A percentile compares a stretch with the other conserved stretches of the same genome.
Evolutionary conservation across 2,888 invertebrate species (phyloP).

Genomic region (Zhuqinia jingwanae): DNA sequence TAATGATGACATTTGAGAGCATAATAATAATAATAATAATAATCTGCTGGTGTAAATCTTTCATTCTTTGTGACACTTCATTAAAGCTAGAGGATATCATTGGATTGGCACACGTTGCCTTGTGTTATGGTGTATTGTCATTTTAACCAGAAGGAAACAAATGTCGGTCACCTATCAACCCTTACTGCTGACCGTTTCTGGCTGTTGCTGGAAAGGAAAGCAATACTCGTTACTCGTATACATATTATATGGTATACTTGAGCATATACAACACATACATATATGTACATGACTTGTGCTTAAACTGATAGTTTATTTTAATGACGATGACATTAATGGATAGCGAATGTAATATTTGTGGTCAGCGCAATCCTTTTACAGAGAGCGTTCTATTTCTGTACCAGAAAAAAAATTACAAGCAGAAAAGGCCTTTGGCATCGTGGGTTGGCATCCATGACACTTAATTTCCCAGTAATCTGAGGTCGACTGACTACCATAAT

Average conservation of each 20-base stretch:
- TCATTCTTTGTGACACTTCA: conserved; percentile 28
- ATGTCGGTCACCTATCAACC: neutral
- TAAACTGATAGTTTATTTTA: conserved; percentile 26
- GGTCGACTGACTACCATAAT: neutral
- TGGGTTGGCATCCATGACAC: too few relatives aligned
- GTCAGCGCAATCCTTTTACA: neutral
- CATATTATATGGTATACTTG: too few relatives aligned
- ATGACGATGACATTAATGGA: conserved; percentile 17
- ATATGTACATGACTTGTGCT: conserved; percentile 1
- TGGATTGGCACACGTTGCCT: neutral
- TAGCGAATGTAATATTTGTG: conserved; percentile 15
- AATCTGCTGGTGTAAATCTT: neutral
- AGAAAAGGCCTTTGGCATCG: neutral
- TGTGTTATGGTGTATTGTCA: neutral
- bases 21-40: neutral
- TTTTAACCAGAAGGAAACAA: neutral
- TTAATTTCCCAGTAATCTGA: neutral
- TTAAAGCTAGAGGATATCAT: neutral
- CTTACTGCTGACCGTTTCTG: neutral
- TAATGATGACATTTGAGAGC: neutral
- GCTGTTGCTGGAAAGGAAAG: neutral
- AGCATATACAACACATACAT: too few relatives aligned
- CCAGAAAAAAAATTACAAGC: neutral
- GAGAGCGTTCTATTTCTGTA: neutral
- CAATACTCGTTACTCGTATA: neutral